Conservation (phyloP, 2,888 invertebrate species). For the Escarpia spicata region DNA sequence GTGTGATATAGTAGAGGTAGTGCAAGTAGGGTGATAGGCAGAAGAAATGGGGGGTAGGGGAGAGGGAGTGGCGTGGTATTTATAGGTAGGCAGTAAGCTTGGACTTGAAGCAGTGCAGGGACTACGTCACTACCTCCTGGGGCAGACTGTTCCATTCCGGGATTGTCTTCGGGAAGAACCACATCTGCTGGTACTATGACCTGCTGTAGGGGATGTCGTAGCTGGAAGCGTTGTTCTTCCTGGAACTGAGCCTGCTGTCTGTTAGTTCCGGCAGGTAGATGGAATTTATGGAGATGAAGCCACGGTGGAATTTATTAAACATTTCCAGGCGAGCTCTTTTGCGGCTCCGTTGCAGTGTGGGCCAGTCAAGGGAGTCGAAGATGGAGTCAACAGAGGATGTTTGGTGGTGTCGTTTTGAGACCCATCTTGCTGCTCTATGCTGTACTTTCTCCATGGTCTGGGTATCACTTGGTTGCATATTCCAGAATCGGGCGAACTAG, state of each 20-base stretch:
- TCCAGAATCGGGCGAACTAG: background rate
- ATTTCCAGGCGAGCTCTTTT: background rate
- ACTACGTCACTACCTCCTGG: background rate
- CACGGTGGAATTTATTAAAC: background rate
- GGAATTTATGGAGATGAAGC: background rate
- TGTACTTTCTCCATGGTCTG: background rate
- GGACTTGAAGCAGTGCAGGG: slow-evolving; percentile 13
- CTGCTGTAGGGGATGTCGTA: slow-evolving; percentile 13
- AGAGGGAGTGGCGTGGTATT: background rate
- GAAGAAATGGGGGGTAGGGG: background rate
- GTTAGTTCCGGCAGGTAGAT: background rate
- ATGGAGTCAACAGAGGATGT: background rate
- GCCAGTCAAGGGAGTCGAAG: background rate
- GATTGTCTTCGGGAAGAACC: background rate
- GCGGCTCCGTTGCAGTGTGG: background rate
- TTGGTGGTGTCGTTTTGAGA: background rate
- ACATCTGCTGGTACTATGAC: slow-evolving; percentile 6
- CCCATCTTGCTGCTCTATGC: background rate
- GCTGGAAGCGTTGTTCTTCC: background rate
- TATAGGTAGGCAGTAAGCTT: background rate
- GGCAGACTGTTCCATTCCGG: background rate
- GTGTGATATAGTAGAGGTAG: background rate
- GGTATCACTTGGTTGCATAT: background rate
- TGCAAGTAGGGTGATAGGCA: background rate
- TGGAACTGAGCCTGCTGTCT: background rate